These are phyloP conservation scores for Lasioglossum baleicum DNA, from an alignment of 1,140 invertebrate genomes.

Conservation along the genomic window DNA sequence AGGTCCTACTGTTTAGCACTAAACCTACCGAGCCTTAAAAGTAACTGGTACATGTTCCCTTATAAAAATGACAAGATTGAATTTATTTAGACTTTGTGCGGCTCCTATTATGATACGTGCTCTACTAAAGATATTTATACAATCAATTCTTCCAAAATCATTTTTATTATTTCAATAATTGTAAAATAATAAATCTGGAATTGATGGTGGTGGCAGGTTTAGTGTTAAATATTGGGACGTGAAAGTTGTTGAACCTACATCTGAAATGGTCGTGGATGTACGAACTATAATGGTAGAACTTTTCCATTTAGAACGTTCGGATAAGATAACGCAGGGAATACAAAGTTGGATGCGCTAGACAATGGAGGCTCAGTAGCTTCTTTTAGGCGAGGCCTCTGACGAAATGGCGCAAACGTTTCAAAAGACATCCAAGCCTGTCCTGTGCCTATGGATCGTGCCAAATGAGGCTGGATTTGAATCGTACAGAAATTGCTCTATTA, in stretches of 20 bases:
- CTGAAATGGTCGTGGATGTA: not conserved
- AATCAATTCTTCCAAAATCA: too few relatives aligned
- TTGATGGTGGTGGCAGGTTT: too few relatives aligned
- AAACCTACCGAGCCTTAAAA: too few relatives aligned
- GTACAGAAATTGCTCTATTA: conserved; percentile 57
- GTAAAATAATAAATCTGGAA: too few relatives aligned
- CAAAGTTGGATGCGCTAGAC: conserved; percentile 18
- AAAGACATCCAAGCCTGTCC: conserved; percentile 16
- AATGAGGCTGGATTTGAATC: conserved; percentile 31
- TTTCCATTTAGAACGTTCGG: conserved; percentile 12
- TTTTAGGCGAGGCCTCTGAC: conserved; percentile 35
- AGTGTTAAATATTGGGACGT: not conserved
- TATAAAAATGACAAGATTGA: too few relatives aligned
- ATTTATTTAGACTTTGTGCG: too few relatives aligned
- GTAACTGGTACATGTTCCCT: too few relatives aligned
- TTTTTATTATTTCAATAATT: too few relatives aligned
- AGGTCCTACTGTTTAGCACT: too few relatives aligned
- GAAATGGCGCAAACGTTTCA: conserved; percentile 23
- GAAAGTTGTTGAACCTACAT: not conserved
- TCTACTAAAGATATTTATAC: too few relatives aligned
- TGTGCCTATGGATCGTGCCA: conserved; percentile 10
- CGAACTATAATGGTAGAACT: not conserved
- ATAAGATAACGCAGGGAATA: conserved; percentile 6
- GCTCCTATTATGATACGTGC: too few relatives aligned
- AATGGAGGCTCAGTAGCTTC: conserved; percentile 23